A percentile compares a stretch with the other conserved stretches of the same genome.
Evolutionary conservation across 2,113 vertebrate genomes (phyloP).

Genomic region (Scophthalmus maximus): DNA sequence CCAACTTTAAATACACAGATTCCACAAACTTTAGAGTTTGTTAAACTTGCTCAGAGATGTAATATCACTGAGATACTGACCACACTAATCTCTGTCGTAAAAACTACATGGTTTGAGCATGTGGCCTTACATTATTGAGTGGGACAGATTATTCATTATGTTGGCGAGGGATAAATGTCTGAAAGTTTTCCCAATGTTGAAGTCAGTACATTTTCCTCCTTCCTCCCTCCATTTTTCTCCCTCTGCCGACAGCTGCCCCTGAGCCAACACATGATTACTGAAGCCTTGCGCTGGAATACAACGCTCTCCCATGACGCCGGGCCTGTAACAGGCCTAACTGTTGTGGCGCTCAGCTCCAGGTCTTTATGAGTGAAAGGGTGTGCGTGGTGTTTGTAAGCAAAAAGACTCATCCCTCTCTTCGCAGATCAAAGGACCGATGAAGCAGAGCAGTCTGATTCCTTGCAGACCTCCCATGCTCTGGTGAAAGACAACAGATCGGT

Average conservation of each 20-base stretch:
- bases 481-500: conserved; percentile 69
- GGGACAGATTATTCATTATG: conserved; percentile 77
- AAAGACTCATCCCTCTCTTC: conserved; percentile 30
- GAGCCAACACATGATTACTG: conserved; percentile 74
- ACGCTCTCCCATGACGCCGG: conserved; percentile 54
- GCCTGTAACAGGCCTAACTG: conserved; percentile 38
- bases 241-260: conserved; percentile 57
- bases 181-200: conserved; percentile 77
- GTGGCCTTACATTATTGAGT: conserved; percentile 59
- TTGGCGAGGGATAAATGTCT: conserved; percentile 76
- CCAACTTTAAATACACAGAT: background rate
- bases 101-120: conserved; percentile 31
- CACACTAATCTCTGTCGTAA: conserved; percentile 30
- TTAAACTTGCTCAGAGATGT: conserved; percentile 18
- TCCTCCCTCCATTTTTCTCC: conserved; percentile 59
- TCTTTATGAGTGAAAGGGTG: conserved; percentile 43
- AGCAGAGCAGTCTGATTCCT: conserved; percentile 50
- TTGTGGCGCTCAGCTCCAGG: conserved; percentile 33
- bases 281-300: conserved; percentile 60
- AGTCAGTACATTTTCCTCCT: conserved; percentile 75
- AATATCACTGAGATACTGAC: conserved; percentile 9
- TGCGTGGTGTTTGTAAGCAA: conserved; percentile 60
- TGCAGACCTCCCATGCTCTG: conserved; percentile 65
- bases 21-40: background rate
- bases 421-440: conserved; percentile 56